Base-by-base conservation (phyloP, 2,113 vertebrate genomes). In the Marmota monax region DNA sequence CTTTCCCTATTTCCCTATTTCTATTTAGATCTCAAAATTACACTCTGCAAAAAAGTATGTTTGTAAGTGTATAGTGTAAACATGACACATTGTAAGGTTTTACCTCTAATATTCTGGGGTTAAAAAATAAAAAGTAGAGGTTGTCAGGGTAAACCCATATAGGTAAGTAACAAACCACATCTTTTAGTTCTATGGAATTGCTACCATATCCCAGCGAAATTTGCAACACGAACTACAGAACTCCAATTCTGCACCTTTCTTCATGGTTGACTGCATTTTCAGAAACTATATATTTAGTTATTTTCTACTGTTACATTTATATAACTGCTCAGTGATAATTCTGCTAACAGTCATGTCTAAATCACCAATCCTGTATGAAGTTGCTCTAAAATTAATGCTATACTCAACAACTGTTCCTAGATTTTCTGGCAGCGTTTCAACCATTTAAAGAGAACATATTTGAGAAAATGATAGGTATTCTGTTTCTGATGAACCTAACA, bases 311-410 rank as follows among this genome's bases (percentile, higher is more conserved):
- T 79, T 88, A 37, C 73, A 92, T 93, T 96, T 92, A 88, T 79
- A 85, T 72, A 79, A 84, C 53, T 23, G 58, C 74, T 65, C 61
- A 93, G 27, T 51, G n/a, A 90, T 85, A 90, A 83, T 88, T 85
- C 70, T 76, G 61, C 25, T 73, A 84, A 70, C 13, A 88, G 69
- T 56, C 73, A 58, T 84, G 4, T 87, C 88, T 96, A 96, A 96
- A 92, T 90, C 69, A 90, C 42, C 65, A 85, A 32, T 85, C 45
- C 37, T 92, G 14, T 79, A 53, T 23, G 18, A 87, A 87, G 25
- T 88, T 91, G 77, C 73, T 90, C 83, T 96, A 93, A 97, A 96
- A 87, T 96, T 76, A 92, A 80, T 63, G 10, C 45, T 78, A 34
- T 18, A 37, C 13, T 84, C 51, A 87, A 80, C 18, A 48, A 72